Evolutionary conservation across 1,140 invertebrate genomes (phyloP), one percentile per base, ranked within the genome.

Genomic region (Ganaspis sp.): DNA sequence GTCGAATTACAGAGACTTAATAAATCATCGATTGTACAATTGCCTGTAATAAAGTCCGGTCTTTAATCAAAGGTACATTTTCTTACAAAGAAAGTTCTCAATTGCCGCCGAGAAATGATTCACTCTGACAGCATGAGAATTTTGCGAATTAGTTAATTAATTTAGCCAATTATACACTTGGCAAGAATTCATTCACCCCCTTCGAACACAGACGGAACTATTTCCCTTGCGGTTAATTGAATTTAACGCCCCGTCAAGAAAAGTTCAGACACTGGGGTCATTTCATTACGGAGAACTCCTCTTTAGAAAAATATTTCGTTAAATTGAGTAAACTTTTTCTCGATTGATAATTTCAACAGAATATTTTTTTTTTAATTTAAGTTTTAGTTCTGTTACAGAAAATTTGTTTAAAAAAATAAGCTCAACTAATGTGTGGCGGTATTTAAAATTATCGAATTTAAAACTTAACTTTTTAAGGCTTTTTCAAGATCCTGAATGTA

Each of bases 71-170:
- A 17, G 19, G 58, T 64, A 64, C 9, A 64, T 64, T 64, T 34
- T 64, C 3, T 26, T 26, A 29, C 23, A 64, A 15, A 64, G 58
- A 64, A 64, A 64, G 12, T 26, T 26, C 23, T 64, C 23, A 29
- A 64, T 64, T 64, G 58, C 23, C 58, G 23, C 58, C 58, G 9
- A 64, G 23, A 29, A 64, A n/a, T 64, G 58, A 64, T 12, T 64
- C 58, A 64, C 49, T 8, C 53, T 23, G 9, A 11, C 21, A 58
- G 54, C 1, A 58, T 21, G 54, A 8, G 54, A 58, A 58, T 64
- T 64, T 64, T 26, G 29, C 58, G 58, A 64, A 64, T 64, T 64
- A 26, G 58, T 26, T 64, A 34, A 64, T 64, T 64, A 64, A 64
- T 64, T 64, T 26, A 64, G 58, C 26, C 58, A 64, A 29, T 64